These are phyloP conservation scores for Cricetomys ansorgei DNA, from an alignment of 2,113 vertebrate genomes.

Conservation along the genomic window DNA sequence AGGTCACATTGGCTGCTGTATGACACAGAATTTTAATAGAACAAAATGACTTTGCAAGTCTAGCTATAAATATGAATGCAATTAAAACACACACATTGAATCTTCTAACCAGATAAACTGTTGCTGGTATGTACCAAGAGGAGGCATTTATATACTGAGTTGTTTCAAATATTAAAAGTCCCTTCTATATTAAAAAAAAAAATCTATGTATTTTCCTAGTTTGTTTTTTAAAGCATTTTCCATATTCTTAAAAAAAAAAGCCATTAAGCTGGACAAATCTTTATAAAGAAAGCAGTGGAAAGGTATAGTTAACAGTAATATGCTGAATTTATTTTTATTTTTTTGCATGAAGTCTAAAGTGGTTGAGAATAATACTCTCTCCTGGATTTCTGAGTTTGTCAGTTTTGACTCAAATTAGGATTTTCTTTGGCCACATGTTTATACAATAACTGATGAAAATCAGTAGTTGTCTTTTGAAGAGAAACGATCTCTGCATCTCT, in stretches of 20 bases:
- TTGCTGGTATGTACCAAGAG: neutral
- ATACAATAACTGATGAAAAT: neutral
- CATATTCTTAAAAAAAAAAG: neutral
- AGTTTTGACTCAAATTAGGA: neutral
- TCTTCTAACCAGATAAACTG: neutral
- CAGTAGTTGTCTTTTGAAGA: neutral
- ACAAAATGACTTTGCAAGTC: constrained; percentile 23
- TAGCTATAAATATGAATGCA: neutral
- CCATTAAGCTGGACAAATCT: neutral
- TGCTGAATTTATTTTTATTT: neutral
- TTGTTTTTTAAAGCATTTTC: constrained; percentile 43
- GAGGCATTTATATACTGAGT: neutral
- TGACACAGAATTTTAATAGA: constrained; percentile 37
- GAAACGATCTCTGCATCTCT: neutral
- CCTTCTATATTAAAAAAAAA: constrained; percentile 27
- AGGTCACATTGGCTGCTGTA: constrained; percentile 13
- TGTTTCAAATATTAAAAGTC: neutral
- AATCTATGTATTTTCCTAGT: constrained; percentile 21
- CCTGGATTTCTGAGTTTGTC: neutral
- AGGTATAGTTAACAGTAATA: neutral
- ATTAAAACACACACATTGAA: neutral
- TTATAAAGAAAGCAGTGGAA: neutral
- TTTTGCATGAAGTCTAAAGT: neutral
- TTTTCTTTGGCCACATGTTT: neutral
- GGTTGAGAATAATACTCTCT: neutral